Base-by-base conservation (phyloP, 1,140 invertebrate genomes). In the Spodoptera litura region DNA sequence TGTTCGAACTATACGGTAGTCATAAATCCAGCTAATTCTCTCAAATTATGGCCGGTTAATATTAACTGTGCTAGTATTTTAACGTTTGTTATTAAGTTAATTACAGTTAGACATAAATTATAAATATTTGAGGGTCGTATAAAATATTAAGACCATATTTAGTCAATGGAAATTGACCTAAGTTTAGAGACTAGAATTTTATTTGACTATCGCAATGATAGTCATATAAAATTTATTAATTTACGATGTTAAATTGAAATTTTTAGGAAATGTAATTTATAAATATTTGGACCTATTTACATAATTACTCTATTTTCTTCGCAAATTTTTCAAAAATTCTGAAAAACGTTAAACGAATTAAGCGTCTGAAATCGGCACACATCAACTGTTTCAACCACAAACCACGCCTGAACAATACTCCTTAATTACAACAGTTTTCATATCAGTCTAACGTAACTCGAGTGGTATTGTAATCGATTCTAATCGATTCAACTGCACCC, bases 401-500 rank as follows among this genome's bases (percentile, higher is more conserved):
- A 3, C 56, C 56, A 10, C 58, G 25, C 11, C 12, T 27, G 13
- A 56, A n/a, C 10, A 51, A 38, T 15, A 8, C 68, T 68, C 11
- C 55, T 31, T 71, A 71, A 71, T 74, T 61, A 2, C 20, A 38
- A 25, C 44, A 35, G 8, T 35, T 52, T 51, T 74, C 71, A 49
- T n/a, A 71, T 31, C 49, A 49, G 20, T 35, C 35, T 25, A 55
- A 15, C 27, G 35, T 49, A 11, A 38, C 10, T 51, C 44, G 25
- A 61, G 44, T 51, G 11, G 49, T 44, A 15, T 64, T 15, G 38
- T 52, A 11, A 51, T 61, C 55, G 20, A 38, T 61, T 55, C 15
- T 51, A 59, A 74, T 74, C 71, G 70, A 73, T 73, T 49, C 35
- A 38, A 73, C 70, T 59, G 35, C 35, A 31, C 58, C 51, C 25